Evolutionary conservation across 2,113 vertebrate species (phyloP).

Genomic region (Mustela lutreola): DNA sequence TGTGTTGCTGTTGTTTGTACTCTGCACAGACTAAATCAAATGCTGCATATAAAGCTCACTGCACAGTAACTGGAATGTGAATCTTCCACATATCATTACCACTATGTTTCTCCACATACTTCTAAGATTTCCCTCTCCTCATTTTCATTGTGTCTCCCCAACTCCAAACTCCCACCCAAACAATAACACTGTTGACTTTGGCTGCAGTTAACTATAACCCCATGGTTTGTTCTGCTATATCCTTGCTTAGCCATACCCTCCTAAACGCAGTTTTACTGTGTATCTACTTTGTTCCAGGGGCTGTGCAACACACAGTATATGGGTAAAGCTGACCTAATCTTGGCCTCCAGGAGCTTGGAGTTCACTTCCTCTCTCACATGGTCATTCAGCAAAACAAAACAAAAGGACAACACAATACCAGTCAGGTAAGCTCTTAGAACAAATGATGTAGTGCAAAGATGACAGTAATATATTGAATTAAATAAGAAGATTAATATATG

Average conservation of each 20-base stretch:
- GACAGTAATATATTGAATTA: background rate
- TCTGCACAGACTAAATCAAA: slow-evolving; percentile 18
- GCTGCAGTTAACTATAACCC: background rate
- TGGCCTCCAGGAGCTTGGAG: background rate
- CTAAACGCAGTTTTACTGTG: background rate
- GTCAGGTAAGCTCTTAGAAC: background rate
- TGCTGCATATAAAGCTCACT: background rate
- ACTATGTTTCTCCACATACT: background rate
- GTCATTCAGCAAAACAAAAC: slow-evolving; percentile 22
- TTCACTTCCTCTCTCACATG: background rate
- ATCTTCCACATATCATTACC: background rate
- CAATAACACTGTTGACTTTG: background rate
- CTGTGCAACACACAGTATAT: background rate
- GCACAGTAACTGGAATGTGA: background rate
- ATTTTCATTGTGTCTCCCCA: background rate
- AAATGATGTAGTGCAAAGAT: background rate
- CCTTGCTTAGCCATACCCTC: background rate
- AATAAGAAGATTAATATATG: background rate
- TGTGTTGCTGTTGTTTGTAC: background rate
- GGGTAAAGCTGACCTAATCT: background rate
- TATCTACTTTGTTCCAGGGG: background rate
- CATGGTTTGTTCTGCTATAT: background rate
- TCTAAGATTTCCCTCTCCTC: background rate
- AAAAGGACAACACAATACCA: background rate
- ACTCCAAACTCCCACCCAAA: background rate